These are phyloP conservation scores for Tenthredo scrophulariae DNA, from an alignment of 2,888 invertebrate species.

Conservation along the genomic window DNA sequence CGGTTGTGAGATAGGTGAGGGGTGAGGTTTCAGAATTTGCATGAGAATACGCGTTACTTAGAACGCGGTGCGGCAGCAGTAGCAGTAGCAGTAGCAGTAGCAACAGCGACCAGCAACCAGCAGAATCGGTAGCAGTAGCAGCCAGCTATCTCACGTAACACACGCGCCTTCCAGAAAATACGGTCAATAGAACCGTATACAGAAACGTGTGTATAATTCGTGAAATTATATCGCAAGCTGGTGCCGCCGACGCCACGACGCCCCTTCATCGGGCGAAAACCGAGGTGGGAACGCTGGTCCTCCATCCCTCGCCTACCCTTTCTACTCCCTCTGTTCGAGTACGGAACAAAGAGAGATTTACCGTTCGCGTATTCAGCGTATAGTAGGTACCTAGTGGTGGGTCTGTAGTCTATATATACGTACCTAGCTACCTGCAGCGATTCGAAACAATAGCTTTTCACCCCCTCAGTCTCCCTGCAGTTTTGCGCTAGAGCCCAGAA, in stretches of 20 bases:
- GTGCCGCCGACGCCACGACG: conserved; percentile 8
- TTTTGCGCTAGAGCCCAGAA: not conserved
- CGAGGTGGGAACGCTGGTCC: conserved; percentile 55
- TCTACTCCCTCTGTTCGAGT: conserved; percentile 49
- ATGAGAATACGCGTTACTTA: conserved; percentile 52
- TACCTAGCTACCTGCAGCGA: conserved; percentile 48
- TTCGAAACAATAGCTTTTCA: conserved; percentile 64
- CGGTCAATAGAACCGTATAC: conserved; percentile 28
- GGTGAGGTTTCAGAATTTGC: conserved; percentile 40
- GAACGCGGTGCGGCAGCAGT: not conserved
- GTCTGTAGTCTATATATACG: not conserved
- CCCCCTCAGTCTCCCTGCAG: not conserved
- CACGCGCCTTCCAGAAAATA: conserved; percentile 40
- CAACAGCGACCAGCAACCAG: not conserved
- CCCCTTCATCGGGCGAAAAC: conserved; percentile 51
- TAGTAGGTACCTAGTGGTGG: not conserved
- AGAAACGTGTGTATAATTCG: conserved; percentile 31
- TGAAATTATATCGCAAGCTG: conserved; percentile 42
- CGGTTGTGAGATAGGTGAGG: not conserved
- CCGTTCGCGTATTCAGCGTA: conserved; percentile 52
- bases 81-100: not conserved
- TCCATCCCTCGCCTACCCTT: not conserved
- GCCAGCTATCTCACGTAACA: conserved; percentile 4
- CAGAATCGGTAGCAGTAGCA: not conserved
- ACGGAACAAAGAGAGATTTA: conserved; percentile 60